These are phyloP conservation scores for Dendrocopos noguchii DNA, from an alignment of 2,113 vertebrate species.

Conservation along the genomic window DNA sequence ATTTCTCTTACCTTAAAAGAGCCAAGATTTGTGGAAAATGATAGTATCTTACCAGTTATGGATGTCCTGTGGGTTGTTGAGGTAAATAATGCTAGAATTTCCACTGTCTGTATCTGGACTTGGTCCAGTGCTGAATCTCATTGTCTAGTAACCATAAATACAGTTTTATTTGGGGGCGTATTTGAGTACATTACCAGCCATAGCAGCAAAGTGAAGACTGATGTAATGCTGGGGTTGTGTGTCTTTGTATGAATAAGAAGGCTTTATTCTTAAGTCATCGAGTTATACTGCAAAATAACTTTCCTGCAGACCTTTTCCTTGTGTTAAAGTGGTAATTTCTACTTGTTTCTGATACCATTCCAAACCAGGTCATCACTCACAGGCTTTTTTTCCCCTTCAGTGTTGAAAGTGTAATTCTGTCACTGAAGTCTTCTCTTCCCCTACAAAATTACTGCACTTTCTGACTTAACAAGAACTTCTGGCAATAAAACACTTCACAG, in stretches of 20 bases:
- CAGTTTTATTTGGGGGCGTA: neutral
- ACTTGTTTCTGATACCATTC: neutral
- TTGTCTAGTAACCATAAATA: neutral
- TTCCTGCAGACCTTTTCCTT: neutral
- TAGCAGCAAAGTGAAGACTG: neutral
- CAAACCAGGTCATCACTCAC: neutral
- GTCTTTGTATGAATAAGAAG: neutral
- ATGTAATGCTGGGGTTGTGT: neutral
- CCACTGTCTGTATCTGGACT: neutral
- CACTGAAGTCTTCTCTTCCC: neutral
- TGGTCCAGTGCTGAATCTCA: neutral
- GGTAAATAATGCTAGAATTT: neutral
- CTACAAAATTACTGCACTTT: slow-evolving; percentile 21
- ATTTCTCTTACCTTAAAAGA: neutral
- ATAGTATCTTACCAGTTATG: neutral
- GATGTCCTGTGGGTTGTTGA: neutral
- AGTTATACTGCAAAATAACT: neutral
- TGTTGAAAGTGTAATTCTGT: neutral
- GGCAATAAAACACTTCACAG: neutral
- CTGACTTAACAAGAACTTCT: slow-evolving; percentile 28
- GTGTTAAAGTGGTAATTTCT: neutral
- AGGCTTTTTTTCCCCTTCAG: neutral
- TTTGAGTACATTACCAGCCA: neutral
- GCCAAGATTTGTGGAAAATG: neutral
- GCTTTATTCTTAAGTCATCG: neutral